Evolutionary conservation across 2,888 invertebrate genomes (phyloP), one percentile per base, ranked within the genome.

Genomic region (Diaprepes abbreviatus): DNA sequence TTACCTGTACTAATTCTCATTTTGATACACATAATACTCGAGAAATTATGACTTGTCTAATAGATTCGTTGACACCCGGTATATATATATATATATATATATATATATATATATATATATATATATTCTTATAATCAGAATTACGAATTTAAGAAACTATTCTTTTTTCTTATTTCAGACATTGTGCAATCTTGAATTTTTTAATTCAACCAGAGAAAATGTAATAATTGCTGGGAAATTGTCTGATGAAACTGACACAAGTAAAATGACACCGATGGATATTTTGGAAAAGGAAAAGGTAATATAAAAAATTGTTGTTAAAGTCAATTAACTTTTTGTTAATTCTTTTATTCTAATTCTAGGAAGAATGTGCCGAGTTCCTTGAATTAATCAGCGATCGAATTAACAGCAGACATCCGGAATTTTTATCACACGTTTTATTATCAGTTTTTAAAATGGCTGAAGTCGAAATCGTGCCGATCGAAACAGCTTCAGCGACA

Each of bases 381-480:
- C 86, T 95, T 73, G 92, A 93, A 84, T 89, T 91, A 74, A 89
- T 95, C 71, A 93, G 93, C 81, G 90, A 92, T 73, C 91, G 93
- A 80, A 94, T 96, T 82, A 95, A 95, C 86, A 89, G 91, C 52
- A 92, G 93, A 79, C 91, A 94, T 83, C 91, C 93, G 74, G 93
- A 94, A 80, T 91, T 95, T 75, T 92, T 93, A 80, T 94, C 94
- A 55, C 94, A 95, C 83, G 90, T 94, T 70, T 88, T 95, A 35
- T 88, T 95, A 67, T 95, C 95, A 76, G 94, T 95, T 83, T 93
- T 95, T 87, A 95, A 95, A 87, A 93, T 95, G 87, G 95, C 95
- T 60, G 95, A 95, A 87, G 94, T 95, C 60, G 94, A 95, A 84
- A 92, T 94, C 58, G 91, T 93, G 74, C 91, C 93, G 84, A 92